Evolutionary conservation across 2,888 invertebrate genomes (phyloP), one percentile per base, ranked within the genome.

Genomic region (Trisateles emortualis): DNA sequence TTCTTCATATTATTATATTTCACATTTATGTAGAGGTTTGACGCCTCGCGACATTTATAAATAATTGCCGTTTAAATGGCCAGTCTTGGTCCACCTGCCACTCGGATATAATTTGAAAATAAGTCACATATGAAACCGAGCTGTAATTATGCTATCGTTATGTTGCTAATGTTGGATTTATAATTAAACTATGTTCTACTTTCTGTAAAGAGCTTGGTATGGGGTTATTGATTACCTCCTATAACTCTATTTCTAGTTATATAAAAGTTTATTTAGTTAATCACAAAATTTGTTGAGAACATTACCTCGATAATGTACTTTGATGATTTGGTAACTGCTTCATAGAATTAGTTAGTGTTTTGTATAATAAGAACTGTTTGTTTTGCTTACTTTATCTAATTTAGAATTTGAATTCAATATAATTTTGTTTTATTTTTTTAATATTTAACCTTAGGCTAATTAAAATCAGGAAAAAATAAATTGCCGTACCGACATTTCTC

Each of bases 1-100:
- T 67, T 67, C 68, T 71, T 72, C 50, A 61, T 62, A 68, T 5
- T 22, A 26, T 75, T 74, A 45, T 38, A 72, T 64, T 73, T 60
- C 52, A 55, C 49, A 50, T 74, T 73, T 74, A 58, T 66, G 53
- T 61, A 48, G 49, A 50, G 42, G 54, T 72, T 68, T 76, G 81
- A 84, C 85, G 82, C 83, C 79, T 82, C 66, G 68, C 81, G 84
- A 86, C 85, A 83, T 85, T 86, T 83, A 83, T 82, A 68, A 68
- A 62, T 87, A 87, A 87, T 88, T 85, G 74, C 60, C 26, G 74
- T 73, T 73, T 56, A 64, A 67, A 57, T 52, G 59, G 48, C 55
- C 66, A 66, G 64, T 68, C 57, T 46, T 54, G 58, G 55, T 66
- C 69, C 87, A 86, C 82, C 83, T 76, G 78, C 74, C 68, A 54